Base-by-base conservation (phyloP, 2,888 invertebrate species). In the Nemapogon koenigi region DNA sequence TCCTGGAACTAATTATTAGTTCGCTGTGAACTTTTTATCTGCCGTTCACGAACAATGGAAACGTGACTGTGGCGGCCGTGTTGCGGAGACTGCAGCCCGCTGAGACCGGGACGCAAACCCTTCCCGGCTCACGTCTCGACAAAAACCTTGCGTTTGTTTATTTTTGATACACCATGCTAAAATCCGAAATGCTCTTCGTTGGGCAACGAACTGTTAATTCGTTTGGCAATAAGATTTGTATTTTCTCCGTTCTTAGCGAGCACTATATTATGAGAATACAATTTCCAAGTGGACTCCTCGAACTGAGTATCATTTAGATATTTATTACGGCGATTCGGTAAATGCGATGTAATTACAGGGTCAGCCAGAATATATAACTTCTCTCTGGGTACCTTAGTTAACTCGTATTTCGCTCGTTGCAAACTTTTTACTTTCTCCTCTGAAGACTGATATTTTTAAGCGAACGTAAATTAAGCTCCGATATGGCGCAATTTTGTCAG, bases 41-140 rank as follows among this genome's bases (percentile, higher is more conserved):
- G 55, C 62, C 65, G 61, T 57, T 54, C 54, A 53, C 59, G 62
- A 66, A 76, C 75, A 75, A 76, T 75, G 75, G 67, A 53, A 67
- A 75, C 78, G 78, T 78, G 76, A 75, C 69, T 62, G 64, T 49
- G 68, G 62, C 75, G 55, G 60, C 57, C n/a, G n/a, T n/a, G n/a
- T n/a, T n/a, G n/a, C n/a, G n/a, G n/a, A n/a, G n/a, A n/a, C n/a
- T n/a, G n/a, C n/a, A n/a, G n/a, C n/a, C n/a, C n/a, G n/a, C n/a
- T n/a, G n/a, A n/a, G n/a, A n/a, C n/a, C n/a, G n/a, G n/a, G n/a
- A n/a, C n/a, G n/a, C n/a, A n/a, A n/a, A n/a, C n/a, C n/a, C n/a
- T n/a, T n/a, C n/a, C n/a, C n/a, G n/a, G n/a, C n/a, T n/a, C n/a
- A n/a, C n/a, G 22, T 7, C 8, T 7, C 22, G 6, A 7, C 6